These are phyloP conservation scores for Clitarchus hookeri DNA, from an alignment of 2,888 invertebrate species.

Conservation along the genomic window DNA sequence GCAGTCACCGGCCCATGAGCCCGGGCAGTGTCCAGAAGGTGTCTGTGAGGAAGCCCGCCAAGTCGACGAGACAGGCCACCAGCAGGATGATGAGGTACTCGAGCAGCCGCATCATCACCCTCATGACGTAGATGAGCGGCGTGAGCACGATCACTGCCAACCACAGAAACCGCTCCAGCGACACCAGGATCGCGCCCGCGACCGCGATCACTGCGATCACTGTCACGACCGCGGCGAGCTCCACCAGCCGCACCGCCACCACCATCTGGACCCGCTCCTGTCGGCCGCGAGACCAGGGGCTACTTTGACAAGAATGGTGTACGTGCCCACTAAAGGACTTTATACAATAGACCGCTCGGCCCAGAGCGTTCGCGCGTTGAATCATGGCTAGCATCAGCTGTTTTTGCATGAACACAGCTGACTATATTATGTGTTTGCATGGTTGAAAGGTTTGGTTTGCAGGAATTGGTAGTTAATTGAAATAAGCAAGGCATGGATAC, in stretches of 20 bases:
- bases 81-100: constrained; percentile 31
- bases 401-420: too few species aligned
- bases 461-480: too few species aligned
- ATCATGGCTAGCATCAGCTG: too few species aligned
- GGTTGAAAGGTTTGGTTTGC: too few species aligned
- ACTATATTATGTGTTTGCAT: too few species aligned
- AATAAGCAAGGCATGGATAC: too few species aligned
- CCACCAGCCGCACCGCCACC: constrained; percentile 37
- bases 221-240: constrained; percentile 32
- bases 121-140: constrained; percentile 31
- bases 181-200: constrained; percentile 30
- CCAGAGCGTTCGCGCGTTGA: too few species aligned
- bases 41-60: constrained; percentile 21
- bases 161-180: constrained; percentile 32
- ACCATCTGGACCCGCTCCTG: constrained; percentile 30
- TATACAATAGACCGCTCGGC: too few species aligned
- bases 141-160: constrained; percentile 27
- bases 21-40: constrained; percentile 30
- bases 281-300: too few species aligned
- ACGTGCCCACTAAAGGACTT: too few species aligned
- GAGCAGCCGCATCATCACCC: constrained; percentile 24
- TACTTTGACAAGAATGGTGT: too few species aligned
- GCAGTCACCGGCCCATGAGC: background rate
- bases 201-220: constrained; percentile 27
- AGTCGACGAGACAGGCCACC: constrained; percentile 30